Conservation (phyloP, 2,113 vertebrate genomes). For the Ibidorhyncha struthersii region DNA sequence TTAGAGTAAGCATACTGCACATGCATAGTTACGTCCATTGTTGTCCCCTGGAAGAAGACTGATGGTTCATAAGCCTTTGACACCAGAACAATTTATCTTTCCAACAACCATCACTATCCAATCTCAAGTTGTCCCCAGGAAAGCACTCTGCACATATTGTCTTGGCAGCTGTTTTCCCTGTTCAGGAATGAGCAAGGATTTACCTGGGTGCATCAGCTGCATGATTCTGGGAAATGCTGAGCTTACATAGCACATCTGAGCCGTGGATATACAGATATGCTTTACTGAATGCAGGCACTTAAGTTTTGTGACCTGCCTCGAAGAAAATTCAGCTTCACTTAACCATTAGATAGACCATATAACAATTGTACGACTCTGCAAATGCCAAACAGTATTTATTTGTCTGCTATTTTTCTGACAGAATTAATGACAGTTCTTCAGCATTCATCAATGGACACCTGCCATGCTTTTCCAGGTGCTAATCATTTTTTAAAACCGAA, state of each 20-base stretch:
- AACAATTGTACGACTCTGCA: neutral
- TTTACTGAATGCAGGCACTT: neutral
- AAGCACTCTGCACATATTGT: neutral
- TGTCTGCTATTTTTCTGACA: neutral
- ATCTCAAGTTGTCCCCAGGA: neutral
- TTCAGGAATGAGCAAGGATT: neutral
- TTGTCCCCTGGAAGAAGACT: neutral
- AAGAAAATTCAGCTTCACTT: neutral
- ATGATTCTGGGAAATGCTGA: neutral
- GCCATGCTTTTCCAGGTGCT: neutral
- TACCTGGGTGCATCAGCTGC: neutral
- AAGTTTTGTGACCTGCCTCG: neutral
- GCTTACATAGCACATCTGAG: neutral
- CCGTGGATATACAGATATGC: neutral
- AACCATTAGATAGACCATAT: neutral
- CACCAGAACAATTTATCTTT: constrained; percentile 24
- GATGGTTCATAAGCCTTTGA: neutral
- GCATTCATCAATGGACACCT: neutral
- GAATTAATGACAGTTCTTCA: neutral
- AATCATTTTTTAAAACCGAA: neutral
- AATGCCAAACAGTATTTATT: neutral
- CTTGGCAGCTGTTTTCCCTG: neutral
- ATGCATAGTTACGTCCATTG: neutral
- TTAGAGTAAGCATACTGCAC: neutral
- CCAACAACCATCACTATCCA: neutral